phyloP scores from a whole-genome alignment of 2,888 invertebrate species.

The Platynereis dumerilii region DNA sequence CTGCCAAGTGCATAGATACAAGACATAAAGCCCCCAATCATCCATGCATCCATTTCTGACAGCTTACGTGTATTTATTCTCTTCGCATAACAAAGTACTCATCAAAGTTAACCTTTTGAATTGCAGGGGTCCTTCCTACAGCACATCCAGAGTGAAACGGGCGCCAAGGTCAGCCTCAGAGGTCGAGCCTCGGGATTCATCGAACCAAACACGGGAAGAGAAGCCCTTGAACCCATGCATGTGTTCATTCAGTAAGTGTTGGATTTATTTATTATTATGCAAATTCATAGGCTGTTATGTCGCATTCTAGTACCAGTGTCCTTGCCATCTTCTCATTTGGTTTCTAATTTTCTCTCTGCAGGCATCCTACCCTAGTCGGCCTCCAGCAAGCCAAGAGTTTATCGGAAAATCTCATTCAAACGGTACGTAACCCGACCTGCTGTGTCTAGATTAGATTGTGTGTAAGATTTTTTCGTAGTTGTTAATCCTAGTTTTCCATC shows the following conservation, averaged over 20 bases:
- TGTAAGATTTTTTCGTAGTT: no score
- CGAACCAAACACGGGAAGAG: constrained; percentile 69
- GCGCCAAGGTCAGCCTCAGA: constrained; percentile 76
- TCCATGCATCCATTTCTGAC: no score
- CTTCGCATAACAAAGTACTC: no score
- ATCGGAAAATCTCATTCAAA: constrained; percentile 80
- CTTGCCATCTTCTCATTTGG: not conserved
- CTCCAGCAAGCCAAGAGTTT: constrained; percentile 75
- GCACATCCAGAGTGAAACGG: constrained; percentile 80
- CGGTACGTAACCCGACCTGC: constrained; percentile 66
- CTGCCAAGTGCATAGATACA: no score
- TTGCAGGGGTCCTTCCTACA: constrained; percentile 70
- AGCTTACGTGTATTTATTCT: no score
- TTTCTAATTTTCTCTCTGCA: constrained; percentile 45
- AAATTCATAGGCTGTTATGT: no score
- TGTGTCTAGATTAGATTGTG: no score
- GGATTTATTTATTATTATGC: no score
- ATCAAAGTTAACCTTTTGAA: no score
- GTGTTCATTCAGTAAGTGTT: constrained; percentile 74
- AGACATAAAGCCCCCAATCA: no score
- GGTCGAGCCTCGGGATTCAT: constrained; percentile 73
- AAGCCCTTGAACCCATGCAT: constrained; percentile 73
- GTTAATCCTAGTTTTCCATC: no score
- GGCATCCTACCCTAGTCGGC: constrained; percentile 75
- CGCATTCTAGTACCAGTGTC: not conserved